These are phyloP conservation scores for Amorpha juglandis DNA, from an alignment of 2,888 invertebrate genomes.

Conservation along the genomic window DNA sequence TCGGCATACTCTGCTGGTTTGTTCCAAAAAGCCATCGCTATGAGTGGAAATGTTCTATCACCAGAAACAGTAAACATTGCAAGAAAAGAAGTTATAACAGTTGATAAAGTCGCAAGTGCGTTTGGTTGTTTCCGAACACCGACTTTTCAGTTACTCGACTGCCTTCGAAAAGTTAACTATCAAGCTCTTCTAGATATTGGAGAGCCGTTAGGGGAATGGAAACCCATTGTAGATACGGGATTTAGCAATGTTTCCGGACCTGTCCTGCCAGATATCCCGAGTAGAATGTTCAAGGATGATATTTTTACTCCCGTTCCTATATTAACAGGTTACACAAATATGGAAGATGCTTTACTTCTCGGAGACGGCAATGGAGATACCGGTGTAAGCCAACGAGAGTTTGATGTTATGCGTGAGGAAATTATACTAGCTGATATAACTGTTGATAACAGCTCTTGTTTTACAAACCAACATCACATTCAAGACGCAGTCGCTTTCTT, in stretches of 20 bases:
- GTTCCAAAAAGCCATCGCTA: constrained; percentile 90
- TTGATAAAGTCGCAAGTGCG: constrained; percentile 86
- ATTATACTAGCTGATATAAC: constrained; percentile 86
- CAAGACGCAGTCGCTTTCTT: constrained; percentile 90
- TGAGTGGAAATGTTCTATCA: constrained; percentile 90
- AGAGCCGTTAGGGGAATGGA: constrained; percentile 87
- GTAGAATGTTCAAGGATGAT: constrained; percentile 85
- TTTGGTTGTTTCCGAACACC: constrained; percentile 89
- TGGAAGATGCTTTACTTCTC: constrained; percentile 90
- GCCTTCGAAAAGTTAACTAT: constrained; percentile 86
- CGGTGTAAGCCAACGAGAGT: constrained; percentile 84
- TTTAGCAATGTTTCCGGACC: constrained; percentile 87
- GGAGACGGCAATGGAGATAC: constrained; percentile 84
- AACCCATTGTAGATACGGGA: constrained; percentile 90
- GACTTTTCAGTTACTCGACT: constrained; percentile 87
- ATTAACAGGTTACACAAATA: constrained; percentile 91
- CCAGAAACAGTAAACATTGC: constrained; percentile 86
- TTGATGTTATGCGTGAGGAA: constrained; percentile 86
- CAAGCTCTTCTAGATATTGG: constrained; percentile 85
- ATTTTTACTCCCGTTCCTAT: constrained; percentile 88
- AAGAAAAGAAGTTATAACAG: constrained; percentile 84
- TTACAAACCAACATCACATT: constrained; percentile 86
- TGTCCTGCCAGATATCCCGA: constrained; percentile 88
- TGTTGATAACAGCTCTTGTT: constrained; percentile 82
- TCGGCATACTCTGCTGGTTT: constrained; percentile 87